These are phyloP conservation scores for Ascidia mentula DNA, from an alignment of 23 tunicate species.

Conservation along the genomic window DNA sequence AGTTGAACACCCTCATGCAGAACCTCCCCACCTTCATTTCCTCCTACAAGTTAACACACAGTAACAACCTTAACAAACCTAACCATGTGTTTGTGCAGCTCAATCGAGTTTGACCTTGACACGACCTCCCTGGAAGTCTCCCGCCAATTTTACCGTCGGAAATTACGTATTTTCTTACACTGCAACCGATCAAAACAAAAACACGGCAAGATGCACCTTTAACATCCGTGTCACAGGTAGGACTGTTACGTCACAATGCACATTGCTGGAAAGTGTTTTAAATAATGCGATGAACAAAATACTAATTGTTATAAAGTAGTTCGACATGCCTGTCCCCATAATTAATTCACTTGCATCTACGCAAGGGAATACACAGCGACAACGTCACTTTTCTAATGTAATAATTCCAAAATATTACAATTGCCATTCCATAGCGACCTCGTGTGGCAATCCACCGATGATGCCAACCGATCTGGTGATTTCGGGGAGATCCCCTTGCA, in stretches of 20 bases:
- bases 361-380: no score
- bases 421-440: not conserved
- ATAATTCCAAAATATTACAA: not conserved
- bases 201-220: constrained; percentile 2
- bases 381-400: no score
- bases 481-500: not conserved
- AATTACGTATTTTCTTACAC: constrained; percentile 3
- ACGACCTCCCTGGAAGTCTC: constrained; percentile 11
- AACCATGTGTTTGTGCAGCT: not conserved
- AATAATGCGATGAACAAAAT: no score
- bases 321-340: no score
- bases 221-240: constrained; percentile 5
- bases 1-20: no score
- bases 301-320: no score
- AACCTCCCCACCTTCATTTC: no score
- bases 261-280: no score
- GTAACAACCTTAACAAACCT: no score
- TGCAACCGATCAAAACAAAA: constrained; percentile 23
- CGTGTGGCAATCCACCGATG: not conserved
- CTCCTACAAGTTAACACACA: no score
- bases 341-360: no score
- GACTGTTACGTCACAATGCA: no score
- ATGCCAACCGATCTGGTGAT: not conserved
- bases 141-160: constrained; percentile 23
- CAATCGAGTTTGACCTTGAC: not conserved